Evolutionary conservation across 37 sponge, comb jelly and placozoan species (phyloP).

Genomic region (Theonella swinhoei): DNA sequence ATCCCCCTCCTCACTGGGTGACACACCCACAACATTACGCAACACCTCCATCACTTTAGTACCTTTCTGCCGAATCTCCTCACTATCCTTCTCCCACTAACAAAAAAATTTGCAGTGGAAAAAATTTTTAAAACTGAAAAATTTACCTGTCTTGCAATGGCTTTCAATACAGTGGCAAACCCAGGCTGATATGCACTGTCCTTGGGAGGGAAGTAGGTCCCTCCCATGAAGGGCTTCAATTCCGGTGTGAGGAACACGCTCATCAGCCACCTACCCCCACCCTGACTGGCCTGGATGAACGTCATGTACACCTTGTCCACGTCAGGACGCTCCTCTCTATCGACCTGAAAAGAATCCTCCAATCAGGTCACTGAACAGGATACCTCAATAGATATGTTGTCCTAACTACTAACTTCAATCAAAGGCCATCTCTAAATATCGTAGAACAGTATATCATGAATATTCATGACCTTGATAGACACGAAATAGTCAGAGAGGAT

Average conservation of each 20-base stretch:
- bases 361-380: no score
- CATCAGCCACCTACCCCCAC: no score
- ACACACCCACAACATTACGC: constrained; percentile 5
- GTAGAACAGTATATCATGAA: no score
- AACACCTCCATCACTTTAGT: constrained; percentile 45
- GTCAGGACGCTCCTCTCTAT: constrained; percentile 64
- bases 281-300: constrained; percentile 53
- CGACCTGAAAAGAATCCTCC: no score
- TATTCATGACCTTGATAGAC: constrained; percentile 63
- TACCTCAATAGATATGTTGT: no score
- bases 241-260: no score
- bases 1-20: neutral
- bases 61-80: constrained; percentile 17
- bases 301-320: constrained; percentile 68
- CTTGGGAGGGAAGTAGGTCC: constrained; percentile 82
- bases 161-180: no score
- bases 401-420: no score
- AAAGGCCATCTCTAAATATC: no score
- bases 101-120: neutral
- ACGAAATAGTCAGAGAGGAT: constrained; percentile 38
- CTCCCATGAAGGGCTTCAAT: no score
- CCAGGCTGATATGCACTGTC: constrained; percentile 59
- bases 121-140: neutral
- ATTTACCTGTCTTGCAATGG: constrained; percentile 61
- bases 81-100: constrained; percentile 47